Conservation (phyloP, 1,140 invertebrate genomes). For the Halyomorpha halys region DNA sequence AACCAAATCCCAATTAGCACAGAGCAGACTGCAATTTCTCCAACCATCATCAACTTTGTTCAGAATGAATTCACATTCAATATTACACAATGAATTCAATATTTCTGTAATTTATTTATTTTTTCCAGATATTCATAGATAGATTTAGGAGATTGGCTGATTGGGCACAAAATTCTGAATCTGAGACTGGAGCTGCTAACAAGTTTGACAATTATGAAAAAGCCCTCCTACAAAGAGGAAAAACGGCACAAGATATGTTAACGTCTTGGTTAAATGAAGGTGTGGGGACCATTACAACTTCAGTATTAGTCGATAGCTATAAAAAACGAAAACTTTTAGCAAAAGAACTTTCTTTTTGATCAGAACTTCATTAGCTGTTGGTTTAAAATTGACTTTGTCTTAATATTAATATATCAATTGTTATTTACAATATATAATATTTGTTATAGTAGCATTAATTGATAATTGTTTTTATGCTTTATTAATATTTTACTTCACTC, state of each 20-base stretch:
- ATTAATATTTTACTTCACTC: too few species aligned
- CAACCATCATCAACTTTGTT: too few species aligned
- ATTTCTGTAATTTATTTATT: slow-evolving; percentile 21
- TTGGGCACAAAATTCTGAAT: slow-evolving; percentile 40
- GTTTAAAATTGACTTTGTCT: too few species aligned
- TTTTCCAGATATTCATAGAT: slow-evolving; percentile 39
- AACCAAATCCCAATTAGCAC: too few species aligned
- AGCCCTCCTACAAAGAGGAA: slow-evolving; percentile 41
- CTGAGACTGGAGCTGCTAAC: slow-evolving; percentile 37
- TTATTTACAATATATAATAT: too few species aligned
- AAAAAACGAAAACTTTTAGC: slow-evolving; percentile 43
- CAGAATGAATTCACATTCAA: neutral
- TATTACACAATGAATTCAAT: too few species aligned
- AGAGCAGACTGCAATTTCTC: neutral
- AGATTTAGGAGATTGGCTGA: slow-evolving; percentile 44
- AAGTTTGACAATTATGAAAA: slow-evolving; percentile 44
- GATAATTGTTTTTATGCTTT: too few species aligned
- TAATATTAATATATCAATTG: too few species aligned
- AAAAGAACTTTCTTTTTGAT: neutral
- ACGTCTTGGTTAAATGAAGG: slow-evolving; percentile 42
- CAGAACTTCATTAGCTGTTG: too few species aligned
- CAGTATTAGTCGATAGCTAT: slow-evolving; percentile 42
- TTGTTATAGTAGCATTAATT: too few species aligned
- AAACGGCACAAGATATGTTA: slow-evolving; percentile 39
- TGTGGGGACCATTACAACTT: slow-evolving; percentile 40